Evolutionary conservation across 1,140 invertebrate genomes (phyloP).

Genomic region (Aleiodes sp.): DNA sequence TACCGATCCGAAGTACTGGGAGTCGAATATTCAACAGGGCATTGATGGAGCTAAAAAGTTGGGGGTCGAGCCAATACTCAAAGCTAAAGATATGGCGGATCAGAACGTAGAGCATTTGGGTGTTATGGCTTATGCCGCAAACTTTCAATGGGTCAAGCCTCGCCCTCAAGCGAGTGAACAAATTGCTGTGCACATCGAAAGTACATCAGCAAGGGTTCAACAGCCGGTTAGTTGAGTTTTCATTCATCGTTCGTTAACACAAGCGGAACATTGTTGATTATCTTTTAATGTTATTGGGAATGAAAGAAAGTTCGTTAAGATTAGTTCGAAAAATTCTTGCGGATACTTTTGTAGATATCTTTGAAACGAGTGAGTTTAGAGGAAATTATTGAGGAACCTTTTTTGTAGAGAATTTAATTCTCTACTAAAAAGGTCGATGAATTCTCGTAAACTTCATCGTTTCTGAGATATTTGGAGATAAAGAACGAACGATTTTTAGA

Average conservation of each 20-base stretch:
- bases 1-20: conserved; percentile 79
- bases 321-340: background rate
- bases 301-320: too few relatives aligned
- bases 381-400: too few relatives aligned
- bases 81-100: conserved; percentile 93
- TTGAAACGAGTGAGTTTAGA: too few relatives aligned
- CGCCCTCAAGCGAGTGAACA: conserved; percentile 82
- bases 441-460: too few relatives aligned
- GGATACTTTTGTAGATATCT: background rate
- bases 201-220: conserved; percentile 83
- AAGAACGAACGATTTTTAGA: too few relatives aligned
- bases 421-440: too few relatives aligned
- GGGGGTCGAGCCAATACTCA: conserved; percentile 88
- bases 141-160: conserved; percentile 88
- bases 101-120: conserved; percentile 94
- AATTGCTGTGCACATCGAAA: conserved; percentile 78
- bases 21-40: conserved; percentile 82
- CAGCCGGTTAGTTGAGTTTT: conserved; percentile 73
- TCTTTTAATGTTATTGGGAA: too few relatives aligned
- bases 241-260: background rate
- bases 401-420: too few relatives aligned
- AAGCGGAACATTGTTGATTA: too few relatives aligned
- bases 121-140: conserved; percentile 93
- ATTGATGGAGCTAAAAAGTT: conserved; percentile 71
- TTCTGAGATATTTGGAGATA: too few relatives aligned